Percentiles rank a stretch among this genome's conserved stretches.
Evolutionary conservation across 2,113 vertebrate species (phyloP).

Genomic region (Myrmophylax atrothorax): DNA sequence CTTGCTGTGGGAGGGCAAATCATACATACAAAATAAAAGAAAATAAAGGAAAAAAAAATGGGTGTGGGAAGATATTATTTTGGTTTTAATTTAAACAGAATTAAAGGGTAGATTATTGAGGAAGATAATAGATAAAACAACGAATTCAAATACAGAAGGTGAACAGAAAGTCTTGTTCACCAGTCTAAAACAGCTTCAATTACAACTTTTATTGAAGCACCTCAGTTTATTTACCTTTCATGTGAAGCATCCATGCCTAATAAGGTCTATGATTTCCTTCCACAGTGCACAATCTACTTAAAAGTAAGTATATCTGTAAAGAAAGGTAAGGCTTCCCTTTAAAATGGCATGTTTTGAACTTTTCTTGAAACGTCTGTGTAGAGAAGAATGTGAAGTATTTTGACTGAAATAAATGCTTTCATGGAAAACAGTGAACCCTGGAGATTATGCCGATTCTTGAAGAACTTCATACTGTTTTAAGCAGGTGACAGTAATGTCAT

Average conservation of each 20-base stretch:
- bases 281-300: background rate
- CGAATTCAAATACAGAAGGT: background rate
- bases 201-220: background rate
- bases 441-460: conserved; percentile 72
- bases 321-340: background rate
- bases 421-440: conserved; percentile 74
- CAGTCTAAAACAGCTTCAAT: background rate
- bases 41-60: background rate
- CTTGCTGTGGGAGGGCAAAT: conserved; percentile 53
- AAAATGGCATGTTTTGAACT: conserved; percentile 61
- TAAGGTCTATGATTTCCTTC: background rate
- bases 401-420: conserved; percentile 78
- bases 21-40: background rate
- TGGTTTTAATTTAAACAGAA: background rate
- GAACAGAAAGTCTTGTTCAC: background rate
- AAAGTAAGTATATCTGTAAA: background rate
- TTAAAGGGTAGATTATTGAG: background rate
- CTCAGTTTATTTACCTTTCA: background rate
- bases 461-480: conserved; percentile 77
- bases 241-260: background rate
- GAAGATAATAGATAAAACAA: background rate
- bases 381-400: conserved; percentile 70
- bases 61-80: background rate
- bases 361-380: conserved; percentile 64
- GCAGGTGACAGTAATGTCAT: conserved; percentile 82